Base-by-base conservation (phyloP, 2,888 invertebrate species). In the Drosophila macrospina region DNA sequence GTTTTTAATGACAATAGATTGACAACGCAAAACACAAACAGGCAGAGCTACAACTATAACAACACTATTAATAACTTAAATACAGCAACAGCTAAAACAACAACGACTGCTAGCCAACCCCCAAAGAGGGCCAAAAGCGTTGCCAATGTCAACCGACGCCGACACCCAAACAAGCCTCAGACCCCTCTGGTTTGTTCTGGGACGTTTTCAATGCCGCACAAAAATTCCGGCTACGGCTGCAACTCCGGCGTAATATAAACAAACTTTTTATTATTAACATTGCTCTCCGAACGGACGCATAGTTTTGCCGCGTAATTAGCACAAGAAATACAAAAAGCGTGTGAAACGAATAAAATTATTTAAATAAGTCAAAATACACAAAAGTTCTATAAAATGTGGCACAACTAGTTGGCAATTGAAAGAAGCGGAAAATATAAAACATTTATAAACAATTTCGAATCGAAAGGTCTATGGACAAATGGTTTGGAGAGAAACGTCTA, bases 401-500 rank as follows among this genome's bases (percentile, higher is more conserved):
- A 20, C 8, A 57, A 62, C 15, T 48, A 69, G 36, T 24, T 48
- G 30, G 50, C 8, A 45, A 26, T 15, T 30, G 37, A 20, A 42
- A 39, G 39, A 10, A 36, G 13, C 16, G 45, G 7, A 13, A 41
- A 20, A 28, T 16, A 60, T 54, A 50, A 16, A 36, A 47, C 11
- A 26, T 48, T 16, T 16, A 51, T 20, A 47, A 39, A 50, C 10
- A 42, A 24, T 28, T 16, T 28, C 10, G 7, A n/a, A 36, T 60
- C 68, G 5, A 16, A 16, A 55, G 51, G 89, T 91, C 89, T 93
- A 97, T 97, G 97, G 97, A 97, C 96, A 96, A 95, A 97, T 97
- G 97, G 97, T 95, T 97, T 93, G 96, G 95, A 94, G 97, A 97
- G 93, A 96, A 96, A 93, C 96, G 96, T 93, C 93, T 97, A 92